A percentile compares a stretch with the other conserved stretches of the same genome.
These are phyloP conservation scores for Bemisia tabaci DNA, from an alignment of 1,140 invertebrate species.

Conservation along the genomic window DNA sequence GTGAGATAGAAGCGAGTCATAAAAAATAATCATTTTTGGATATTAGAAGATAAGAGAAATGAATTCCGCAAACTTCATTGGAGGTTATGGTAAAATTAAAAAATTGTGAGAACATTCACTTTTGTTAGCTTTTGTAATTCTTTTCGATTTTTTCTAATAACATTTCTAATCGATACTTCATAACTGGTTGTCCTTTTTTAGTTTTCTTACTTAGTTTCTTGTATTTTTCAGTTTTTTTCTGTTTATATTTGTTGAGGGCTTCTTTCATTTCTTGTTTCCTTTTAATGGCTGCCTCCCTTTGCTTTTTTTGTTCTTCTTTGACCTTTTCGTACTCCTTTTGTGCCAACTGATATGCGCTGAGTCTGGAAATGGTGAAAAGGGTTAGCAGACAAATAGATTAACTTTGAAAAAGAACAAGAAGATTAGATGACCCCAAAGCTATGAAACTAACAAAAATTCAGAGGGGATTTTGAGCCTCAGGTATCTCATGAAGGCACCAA, in stretches of 20 bases:
- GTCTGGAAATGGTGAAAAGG: conserved; percentile 16
- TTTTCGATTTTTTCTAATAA: conserved; percentile 48
- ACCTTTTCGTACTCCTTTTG: conserved; percentile 39
- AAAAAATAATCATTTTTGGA: no score
- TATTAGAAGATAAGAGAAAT: no score
- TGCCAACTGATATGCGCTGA: conserved; percentile 36
- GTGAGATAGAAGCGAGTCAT: no score
- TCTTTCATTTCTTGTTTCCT: conserved; percentile 40
- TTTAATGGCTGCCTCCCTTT: conserved; percentile 34
- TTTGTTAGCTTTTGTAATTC: background rate
- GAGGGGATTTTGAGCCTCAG: no score
- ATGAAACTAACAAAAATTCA: background rate
- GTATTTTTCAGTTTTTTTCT: conserved; percentile 46
- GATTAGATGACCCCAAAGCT: background rate
- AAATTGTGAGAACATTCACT: no score
- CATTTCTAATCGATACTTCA: conserved; percentile 56
- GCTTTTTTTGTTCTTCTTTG: conserved; percentile 39
- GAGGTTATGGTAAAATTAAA: no score
- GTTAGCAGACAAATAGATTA: background rate
- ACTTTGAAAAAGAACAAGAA: background rate
- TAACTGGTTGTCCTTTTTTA: conserved; percentile 59
- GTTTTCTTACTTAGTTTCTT: conserved; percentile 55
- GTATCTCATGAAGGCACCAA: no score
- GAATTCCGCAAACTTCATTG: no score
- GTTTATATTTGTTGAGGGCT: conserved; percentile 47